phyloP scores from a whole-genome alignment of 2,888 invertebrate genomes.

The Polyploca ridens region DNA sequence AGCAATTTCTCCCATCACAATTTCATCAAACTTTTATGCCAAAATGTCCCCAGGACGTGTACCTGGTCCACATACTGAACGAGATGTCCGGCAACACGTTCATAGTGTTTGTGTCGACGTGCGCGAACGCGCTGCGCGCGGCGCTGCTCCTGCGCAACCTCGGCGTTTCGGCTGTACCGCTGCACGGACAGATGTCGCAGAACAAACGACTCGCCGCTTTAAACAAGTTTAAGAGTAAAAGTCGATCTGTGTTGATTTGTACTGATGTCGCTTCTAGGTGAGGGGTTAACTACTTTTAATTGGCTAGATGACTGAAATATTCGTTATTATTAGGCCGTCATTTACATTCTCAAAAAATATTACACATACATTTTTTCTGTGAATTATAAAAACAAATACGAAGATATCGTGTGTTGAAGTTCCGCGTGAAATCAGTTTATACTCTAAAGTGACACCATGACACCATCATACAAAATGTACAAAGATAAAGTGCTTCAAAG shows the following conservation, averaged over 20 bases:
- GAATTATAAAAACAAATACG: no score
- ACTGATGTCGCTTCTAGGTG: constrained; percentile 99
- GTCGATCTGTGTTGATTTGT: constrained; percentile 97
- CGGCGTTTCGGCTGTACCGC: constrained; percentile 96
- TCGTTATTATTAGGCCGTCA: no score
- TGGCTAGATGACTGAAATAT: no score
- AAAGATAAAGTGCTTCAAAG: no score
- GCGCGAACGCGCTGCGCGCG: constrained; percentile 94
- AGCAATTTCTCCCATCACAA: no score
- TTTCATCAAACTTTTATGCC: no score
- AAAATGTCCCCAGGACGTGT: constrained; percentile 89
- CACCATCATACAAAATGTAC: no score
- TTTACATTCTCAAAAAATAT: no score
- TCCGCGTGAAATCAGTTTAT: no score
- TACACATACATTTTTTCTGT: no score
- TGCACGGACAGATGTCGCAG: constrained; percentile 99
- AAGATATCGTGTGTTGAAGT: no score
- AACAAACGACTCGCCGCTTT: constrained; percentile 97
- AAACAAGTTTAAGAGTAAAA: constrained; percentile 98
- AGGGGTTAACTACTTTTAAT: constrained; percentile 23
- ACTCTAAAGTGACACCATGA: no score
- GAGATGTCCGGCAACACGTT: constrained; percentile 97
- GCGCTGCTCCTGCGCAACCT: constrained; percentile 95
- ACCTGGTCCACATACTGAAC: constrained; percentile 97
- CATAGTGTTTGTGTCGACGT: constrained; percentile 98